Percentiles rank a stretch among this genome's conserved stretches.
Evolutionary conservation across 2,113 vertebrate genomes (phyloP).

Genomic region (Laticauda laticaudata): DNA sequence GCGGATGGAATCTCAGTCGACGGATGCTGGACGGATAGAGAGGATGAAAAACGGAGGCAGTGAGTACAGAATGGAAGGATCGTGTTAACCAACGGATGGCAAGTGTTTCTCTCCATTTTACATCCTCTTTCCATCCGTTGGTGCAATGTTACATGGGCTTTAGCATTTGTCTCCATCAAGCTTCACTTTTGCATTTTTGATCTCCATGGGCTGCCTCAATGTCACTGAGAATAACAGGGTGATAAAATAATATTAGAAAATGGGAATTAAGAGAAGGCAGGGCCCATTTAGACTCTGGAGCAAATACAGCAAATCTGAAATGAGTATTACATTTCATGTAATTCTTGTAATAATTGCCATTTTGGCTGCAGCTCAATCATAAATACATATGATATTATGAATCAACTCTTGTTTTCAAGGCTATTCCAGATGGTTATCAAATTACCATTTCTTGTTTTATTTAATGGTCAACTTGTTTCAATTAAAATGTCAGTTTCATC

Average conservation of each 20-base stretch:
- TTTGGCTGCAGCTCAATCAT: not conserved
- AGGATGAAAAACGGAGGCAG: no score
- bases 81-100: no score
- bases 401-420: not conserved
- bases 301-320: not conserved
- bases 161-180: not conserved
- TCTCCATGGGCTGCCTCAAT: not conserved
- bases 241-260: not conserved
- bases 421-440: not conserved
- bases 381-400: constrained; percentile 1
- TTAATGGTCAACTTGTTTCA: constrained; percentile 5
- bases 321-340: not conserved
- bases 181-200: not conserved
- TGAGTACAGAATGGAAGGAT: no score
- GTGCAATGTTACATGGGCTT: no score
- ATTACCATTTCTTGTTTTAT: constrained; percentile 11
- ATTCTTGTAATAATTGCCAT: not conserved
- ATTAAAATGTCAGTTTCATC: not conserved
- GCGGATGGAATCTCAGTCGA: no score
- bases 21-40: no score
- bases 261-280: not conserved
- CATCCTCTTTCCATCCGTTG: no score
- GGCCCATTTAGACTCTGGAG: not conserved
- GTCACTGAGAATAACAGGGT: not conserved
- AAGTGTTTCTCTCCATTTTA: no score